These are phyloP conservation scores for Temnothorax unifasciatus DNA, from an alignment of 2,888 invertebrate genomes.

Conservation along the genomic window DNA sequence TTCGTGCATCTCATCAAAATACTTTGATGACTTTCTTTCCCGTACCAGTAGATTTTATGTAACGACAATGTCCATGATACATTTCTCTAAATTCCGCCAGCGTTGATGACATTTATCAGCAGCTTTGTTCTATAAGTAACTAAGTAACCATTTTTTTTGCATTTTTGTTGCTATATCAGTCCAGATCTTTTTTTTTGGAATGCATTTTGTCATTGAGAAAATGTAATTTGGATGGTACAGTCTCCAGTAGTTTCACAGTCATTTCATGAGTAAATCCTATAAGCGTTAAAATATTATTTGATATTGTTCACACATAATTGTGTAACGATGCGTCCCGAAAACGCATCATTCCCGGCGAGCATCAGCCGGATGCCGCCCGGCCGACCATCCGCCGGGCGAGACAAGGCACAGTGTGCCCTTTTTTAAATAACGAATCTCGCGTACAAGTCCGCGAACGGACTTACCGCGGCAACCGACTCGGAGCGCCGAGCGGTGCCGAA, in stretches of 20 bases:
- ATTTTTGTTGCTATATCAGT: background rate
- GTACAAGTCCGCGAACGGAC: no score
- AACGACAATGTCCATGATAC: slow-evolving; percentile 14
- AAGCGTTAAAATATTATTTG: background rate
- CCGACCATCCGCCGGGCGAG: no score
- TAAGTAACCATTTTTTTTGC: background rate
- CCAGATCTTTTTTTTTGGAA: background rate
- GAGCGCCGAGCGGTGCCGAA: no score
- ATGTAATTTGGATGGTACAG: background rate
- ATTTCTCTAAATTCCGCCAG: slow-evolving; percentile 8
- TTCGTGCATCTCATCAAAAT: slow-evolving; percentile 12
- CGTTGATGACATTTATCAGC: background rate
- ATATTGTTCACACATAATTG: no score
- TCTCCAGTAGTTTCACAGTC: background rate
- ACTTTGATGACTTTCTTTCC: slow-evolving; percentile 7
- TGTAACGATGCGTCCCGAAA: no score
- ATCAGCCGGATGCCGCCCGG: no score
- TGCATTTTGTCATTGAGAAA: slow-evolving; percentile 9
- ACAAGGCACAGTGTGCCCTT: no score
- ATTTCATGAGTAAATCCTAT: slow-evolving; percentile 11
- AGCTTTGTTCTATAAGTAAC: background rate
- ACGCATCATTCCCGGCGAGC: no score
- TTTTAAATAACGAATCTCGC: no score
- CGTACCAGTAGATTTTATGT: background rate
- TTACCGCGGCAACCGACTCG: no score